These are phyloP conservation scores for Chaetops frenatus DNA, from an alignment of 2,113 vertebrate genomes.

Conservation along the genomic window DNA sequence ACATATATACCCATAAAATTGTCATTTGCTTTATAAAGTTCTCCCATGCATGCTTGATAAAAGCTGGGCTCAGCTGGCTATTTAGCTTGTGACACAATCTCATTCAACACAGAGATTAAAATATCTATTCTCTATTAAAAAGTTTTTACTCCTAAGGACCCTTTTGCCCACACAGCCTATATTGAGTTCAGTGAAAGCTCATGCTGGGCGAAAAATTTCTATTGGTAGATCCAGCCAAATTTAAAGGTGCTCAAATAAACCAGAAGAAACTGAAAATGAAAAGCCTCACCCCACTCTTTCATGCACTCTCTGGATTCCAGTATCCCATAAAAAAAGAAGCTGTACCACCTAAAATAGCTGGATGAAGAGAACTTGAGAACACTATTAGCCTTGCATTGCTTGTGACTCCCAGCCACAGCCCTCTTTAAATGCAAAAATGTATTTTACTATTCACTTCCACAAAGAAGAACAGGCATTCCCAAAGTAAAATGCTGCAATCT, in stretches of 20 bases:
- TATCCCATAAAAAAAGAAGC: background rate
- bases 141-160: background rate
- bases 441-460: background rate
- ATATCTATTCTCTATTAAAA: background rate
- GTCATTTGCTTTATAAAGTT: background rate
- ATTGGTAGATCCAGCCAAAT: background rate
- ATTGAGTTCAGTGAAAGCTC: background rate
- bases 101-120: background rate
- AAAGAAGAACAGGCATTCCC: background rate
- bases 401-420: background rate
- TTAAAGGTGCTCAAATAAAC: background rate
- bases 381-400: background rate
- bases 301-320: background rate
- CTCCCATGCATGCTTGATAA: background rate
- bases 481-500: background rate
- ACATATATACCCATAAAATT: background rate
- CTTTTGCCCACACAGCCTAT: background rate
- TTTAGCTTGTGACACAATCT: background rate
- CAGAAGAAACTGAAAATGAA: background rate
- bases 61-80: background rate
- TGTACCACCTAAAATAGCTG: background rate
- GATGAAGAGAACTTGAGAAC: background rate
- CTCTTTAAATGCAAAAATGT: background rate
- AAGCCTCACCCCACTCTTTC: background rate
- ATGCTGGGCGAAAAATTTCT: background rate